These are phyloP conservation scores for Aporrectodea caliginosa DNA, from an alignment of 1,140 invertebrate species.

Conservation along the genomic window DNA sequence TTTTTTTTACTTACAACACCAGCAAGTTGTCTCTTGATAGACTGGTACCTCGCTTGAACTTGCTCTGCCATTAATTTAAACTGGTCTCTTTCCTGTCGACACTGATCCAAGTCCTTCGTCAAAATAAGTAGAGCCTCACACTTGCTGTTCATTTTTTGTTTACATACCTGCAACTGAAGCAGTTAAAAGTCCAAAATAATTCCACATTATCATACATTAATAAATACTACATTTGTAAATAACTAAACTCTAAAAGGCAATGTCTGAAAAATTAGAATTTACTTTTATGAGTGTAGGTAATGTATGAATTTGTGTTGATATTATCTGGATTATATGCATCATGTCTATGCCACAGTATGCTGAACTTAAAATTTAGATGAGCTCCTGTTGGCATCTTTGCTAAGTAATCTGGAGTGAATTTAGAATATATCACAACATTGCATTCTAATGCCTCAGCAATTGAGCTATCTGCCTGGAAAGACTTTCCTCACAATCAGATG, in stretches of 20 bases:
- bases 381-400: not conserved
- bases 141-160: constrained; percentile 72
- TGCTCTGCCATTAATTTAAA: constrained; percentile 79
- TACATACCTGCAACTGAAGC: constrained; percentile 39
- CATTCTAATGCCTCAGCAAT: too few relatives aligned
- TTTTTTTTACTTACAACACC: constrained; percentile 44
- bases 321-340: too few relatives aligned
- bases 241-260: not conserved
- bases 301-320: too few relatives aligned
- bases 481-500: too few relatives aligned
- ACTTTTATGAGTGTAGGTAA: too few relatives aligned
- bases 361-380: not conserved
- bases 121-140: constrained; percentile 72
- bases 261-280: not conserved
- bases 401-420: too few relatives aligned
- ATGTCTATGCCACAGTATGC: too few relatives aligned
- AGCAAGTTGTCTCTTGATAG: constrained; percentile 50
- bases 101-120: constrained; percentile 72
- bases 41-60: constrained; percentile 64
- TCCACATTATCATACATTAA: not conserved
- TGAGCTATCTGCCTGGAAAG: too few relatives aligned
- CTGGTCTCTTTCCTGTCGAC: constrained; percentile 72
- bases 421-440: too few relatives aligned
- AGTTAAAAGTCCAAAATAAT: not conserved
- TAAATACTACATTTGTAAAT: not conserved